Base-by-base conservation (phyloP, 2,888 invertebrate genomes). In the Diarsia mendica region DNA sequence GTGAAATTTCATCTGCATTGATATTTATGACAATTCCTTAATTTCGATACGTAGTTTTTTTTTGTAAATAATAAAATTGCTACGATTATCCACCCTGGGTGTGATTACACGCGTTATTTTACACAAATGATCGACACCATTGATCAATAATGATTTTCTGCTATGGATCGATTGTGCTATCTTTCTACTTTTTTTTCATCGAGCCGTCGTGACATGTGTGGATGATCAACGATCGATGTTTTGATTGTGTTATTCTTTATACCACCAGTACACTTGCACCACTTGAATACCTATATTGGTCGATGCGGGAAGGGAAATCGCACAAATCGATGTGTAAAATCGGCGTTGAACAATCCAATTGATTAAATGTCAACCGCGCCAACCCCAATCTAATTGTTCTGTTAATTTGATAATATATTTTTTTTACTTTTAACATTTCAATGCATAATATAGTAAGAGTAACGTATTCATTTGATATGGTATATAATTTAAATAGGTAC, bases 401-500 rank as follows among this genome's bases (percentile, higher is more conserved):
- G 69, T 61, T 61, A 67, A 60, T 69, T 69, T 72, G 72, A 70
- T 70, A 66, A 46, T 67, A 71, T 13, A 51, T 55, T 48, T 44
- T 68, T 67, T 28, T 28, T 5, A 55, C 5, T 66, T 67, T 66
- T 68, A 28, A 28, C 44, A 46, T 81, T 51, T 76, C 67, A 82
- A 85, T 72, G 55, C 67, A 75, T 84, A 58, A 65, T 75, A 77
- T 72, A 75, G 72, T 67, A 60, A 77, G 70, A 75, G 72, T 67
- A 60, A 81, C 78, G 28, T 28, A 28, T 28, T 28, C 28, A 28
- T 28, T 28, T 78, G 85, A 87, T 87, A 85, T 85, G 76, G 53
- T 64, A 69, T 80, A 75, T 65, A 76, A 69, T 79, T 85, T 75
- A 72, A 75, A 79, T 66, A 85, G 80, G 83, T 79, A 87, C 85